Conservation (phyloP, 1,140 invertebrate species). For the Microplitis demolitor region DNA sequence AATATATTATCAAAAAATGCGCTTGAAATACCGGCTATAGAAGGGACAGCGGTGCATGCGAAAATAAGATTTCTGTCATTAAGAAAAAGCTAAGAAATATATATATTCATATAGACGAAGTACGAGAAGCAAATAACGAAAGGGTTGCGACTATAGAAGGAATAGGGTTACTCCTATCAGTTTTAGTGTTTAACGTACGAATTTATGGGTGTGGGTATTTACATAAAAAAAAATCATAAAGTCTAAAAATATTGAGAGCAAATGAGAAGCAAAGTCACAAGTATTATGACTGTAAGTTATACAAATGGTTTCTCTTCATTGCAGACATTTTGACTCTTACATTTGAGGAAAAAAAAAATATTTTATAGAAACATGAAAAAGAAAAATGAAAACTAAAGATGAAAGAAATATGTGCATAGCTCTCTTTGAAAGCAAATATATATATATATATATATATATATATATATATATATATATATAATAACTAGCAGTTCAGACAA, state of each 20-base stretch:
- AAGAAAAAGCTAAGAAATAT: neutral
- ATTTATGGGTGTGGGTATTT: conserved; percentile 32
- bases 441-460: too few species aligned
- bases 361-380: conserved; percentile 21
- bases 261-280: conserved; percentile 22
- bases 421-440: conserved; percentile 46
- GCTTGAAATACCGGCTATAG: too few species aligned
- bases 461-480: too few species aligned
- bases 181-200: conserved; percentile 14
- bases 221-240: conserved; percentile 32
- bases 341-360: conserved; percentile 20
- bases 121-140: conserved; percentile 9
- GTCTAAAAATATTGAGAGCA: neutral
- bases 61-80: too few species aligned
- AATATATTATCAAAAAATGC: too few species aligned
- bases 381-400: conserved; percentile 9
- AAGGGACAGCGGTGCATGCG: too few species aligned
- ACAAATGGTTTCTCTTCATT: conserved; percentile 39
- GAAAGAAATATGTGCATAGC: conserved; percentile 32
- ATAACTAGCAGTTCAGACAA: conserved; percentile 29
- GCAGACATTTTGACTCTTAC: conserved; percentile 17
- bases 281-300: conserved; percentile 42
- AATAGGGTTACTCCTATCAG: neutral
- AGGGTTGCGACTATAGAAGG: neutral
- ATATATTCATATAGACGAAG: neutral